Evolutionary conservation across 2,113 vertebrate species (phyloP).

Genomic region (Pygathrix nemaeus): DNA sequence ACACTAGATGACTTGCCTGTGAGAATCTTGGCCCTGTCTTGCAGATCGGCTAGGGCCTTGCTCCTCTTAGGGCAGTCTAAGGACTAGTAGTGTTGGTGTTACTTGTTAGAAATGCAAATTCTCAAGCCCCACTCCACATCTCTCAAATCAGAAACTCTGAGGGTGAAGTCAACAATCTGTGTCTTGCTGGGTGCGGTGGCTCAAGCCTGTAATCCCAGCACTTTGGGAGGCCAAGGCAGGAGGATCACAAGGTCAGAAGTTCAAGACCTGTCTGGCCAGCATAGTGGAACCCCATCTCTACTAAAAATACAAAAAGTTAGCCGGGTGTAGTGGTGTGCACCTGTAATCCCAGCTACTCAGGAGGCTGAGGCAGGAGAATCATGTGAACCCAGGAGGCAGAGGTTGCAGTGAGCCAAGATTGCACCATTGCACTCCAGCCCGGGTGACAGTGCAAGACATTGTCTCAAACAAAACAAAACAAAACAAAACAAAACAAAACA

Average conservation of each 20-base stretch:
- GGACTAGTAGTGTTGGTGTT: background rate
- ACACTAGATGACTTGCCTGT: background rate
- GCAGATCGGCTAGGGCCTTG: background rate
- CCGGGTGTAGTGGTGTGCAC: too few species aligned
- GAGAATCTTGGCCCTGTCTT: background rate
- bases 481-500: background rate
- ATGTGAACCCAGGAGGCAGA: too few species aligned
- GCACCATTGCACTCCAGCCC: background rate
- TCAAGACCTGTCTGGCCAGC: too few species aligned
- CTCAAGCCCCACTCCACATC: background rate
- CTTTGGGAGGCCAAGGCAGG: too few species aligned
- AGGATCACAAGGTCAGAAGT: too few species aligned
- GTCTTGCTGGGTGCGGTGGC: background rate
- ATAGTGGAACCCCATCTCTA: too few species aligned
- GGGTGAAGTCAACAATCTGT: background rate
- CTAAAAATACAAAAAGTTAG: too few species aligned
- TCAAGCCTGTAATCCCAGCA: too few species aligned
- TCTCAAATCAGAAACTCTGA: background rate
- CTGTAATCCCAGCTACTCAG: too few species aligned
- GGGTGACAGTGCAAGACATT: background rate
- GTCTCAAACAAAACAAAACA: background rate
- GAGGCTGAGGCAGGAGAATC: too few species aligned
- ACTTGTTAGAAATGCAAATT: background rate
- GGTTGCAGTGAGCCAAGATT: too few species aligned
- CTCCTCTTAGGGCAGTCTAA: background rate